Evolutionary conservation across 2,113 vertebrate genomes (phyloP).

Genomic region (Xyliphius kryptos): DNA sequence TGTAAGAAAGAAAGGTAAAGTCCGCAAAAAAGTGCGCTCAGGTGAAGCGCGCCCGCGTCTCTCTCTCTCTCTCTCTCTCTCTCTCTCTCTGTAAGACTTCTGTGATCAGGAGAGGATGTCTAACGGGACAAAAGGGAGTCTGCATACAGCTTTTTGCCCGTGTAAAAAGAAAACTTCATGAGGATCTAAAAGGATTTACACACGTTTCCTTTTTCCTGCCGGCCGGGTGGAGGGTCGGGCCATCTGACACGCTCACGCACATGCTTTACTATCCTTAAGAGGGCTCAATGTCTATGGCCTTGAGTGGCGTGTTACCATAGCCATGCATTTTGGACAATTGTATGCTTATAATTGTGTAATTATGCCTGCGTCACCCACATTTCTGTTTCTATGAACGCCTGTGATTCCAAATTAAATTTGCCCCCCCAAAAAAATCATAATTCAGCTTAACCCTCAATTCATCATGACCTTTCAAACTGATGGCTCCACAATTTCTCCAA

Average conservation of each 20-base stretch:
- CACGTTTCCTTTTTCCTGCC: conserved; percentile 70
- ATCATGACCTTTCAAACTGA: too few species aligned
- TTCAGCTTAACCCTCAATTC: too few species aligned
- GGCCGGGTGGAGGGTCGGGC: conserved; percentile 19
- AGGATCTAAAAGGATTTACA: conserved; percentile 66
- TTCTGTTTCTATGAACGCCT: too few species aligned
- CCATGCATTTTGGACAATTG: too few species aligned
- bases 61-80: conserved; percentile 12
- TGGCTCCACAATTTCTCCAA: too few species aligned
- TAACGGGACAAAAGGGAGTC: conserved; percentile 40
- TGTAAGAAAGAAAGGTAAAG: conserved; percentile 20
- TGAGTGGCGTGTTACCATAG: too few species aligned
- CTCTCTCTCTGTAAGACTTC: not conserved
- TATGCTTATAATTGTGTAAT: too few species aligned
- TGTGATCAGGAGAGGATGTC: conserved; percentile 46
- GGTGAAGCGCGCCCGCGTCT: conserved; percentile 53
- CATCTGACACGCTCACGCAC: not conserved
- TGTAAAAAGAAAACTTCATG: conserved; percentile 57
- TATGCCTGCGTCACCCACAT: too few species aligned
- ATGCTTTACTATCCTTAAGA: too few species aligned
- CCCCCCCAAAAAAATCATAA: too few species aligned
- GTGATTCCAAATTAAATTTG: too few species aligned
- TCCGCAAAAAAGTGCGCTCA: conserved; percentile 49
- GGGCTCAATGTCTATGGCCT: too few species aligned
- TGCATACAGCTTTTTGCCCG: conserved; percentile 29